Percentiles rank a stretch among this genome's conserved stretches.
These are phyloP conservation scores for Bombylius discolor DNA, from an alignment of 2,888 invertebrate genomes.

Conservation along the genomic window DNA sequence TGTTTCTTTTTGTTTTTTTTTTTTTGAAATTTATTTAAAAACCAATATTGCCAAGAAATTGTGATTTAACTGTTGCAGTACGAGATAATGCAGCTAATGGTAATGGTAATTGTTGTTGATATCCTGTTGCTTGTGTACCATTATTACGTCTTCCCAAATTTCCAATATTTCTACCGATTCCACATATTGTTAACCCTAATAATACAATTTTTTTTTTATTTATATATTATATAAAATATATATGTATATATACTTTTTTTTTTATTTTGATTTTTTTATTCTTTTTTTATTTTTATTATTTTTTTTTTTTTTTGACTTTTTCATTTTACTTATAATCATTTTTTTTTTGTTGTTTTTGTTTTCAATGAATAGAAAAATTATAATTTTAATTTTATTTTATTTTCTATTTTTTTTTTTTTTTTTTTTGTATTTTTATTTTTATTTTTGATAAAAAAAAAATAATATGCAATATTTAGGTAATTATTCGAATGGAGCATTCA, in stretches of 20 bases:
- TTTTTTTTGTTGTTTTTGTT: too few relatives aligned
- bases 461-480: not conserved
- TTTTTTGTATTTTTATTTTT: not conserved
- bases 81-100: constrained; percentile 35
- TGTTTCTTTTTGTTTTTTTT: not conserved
- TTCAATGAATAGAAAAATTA: too few relatives aligned
- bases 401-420: not conserved
- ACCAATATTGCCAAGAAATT: constrained; percentile 36
- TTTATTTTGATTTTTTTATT: not conserved
- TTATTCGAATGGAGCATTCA: not conserved
- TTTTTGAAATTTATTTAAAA: constrained; percentile 22
- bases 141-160: constrained; percentile 24
- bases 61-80: constrained; percentile 35
- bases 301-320: too few relatives aligned
- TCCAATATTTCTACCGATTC: constrained; percentile 35
- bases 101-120: constrained; percentile 22
- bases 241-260: not conserved
- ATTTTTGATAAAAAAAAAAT: too few relatives aligned
- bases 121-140: constrained; percentile 27
- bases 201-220: not conserved
- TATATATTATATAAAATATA: not conserved
- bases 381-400: not conserved
- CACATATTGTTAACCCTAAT: constrained; percentile 36
- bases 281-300: not conserved
- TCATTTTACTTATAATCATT: too few relatives aligned